Evolutionary conservation across 2,797 vertebrate genomes (phyloP).

Genomic region (Megalops cyprinoides): DNA sequence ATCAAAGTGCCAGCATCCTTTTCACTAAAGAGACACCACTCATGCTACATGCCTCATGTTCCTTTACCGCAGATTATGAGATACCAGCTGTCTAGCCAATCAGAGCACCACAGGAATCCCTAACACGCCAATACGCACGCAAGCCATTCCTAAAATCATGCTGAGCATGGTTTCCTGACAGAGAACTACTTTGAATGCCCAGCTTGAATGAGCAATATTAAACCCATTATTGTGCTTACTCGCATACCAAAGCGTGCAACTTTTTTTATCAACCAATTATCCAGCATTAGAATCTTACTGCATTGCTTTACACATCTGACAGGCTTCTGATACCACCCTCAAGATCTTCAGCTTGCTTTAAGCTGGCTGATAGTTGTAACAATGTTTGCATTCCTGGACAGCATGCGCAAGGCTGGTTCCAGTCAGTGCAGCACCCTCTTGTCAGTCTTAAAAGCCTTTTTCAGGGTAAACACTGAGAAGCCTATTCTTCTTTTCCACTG

Average conservation of each 20-base stretch:
- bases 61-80: not conserved
- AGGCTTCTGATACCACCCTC: not conserved
- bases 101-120: not conserved
- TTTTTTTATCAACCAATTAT: conserved; percentile 8
- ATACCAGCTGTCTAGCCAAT: not conserved
- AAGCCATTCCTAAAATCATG: not conserved
- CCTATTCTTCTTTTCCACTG: conserved; percentile 10
- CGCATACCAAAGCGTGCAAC: not conserved
- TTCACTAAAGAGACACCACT: conserved; percentile 16
- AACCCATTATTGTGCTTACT: not conserved
- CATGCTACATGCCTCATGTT: not conserved
- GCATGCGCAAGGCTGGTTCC: conserved; percentile 31
- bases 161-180: not conserved
- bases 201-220: conserved; percentile 5
- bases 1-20: conserved; percentile 30
- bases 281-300: not conserved
- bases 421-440: conserved; percentile 21
- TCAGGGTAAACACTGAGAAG: conserved; percentile 19
- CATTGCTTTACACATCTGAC: not conserved
- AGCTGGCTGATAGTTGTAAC: conserved; percentile 15
- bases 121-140: not conserved
- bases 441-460: conserved; percentile 26
- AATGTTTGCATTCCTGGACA: conserved; percentile 48
- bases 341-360: not conserved
- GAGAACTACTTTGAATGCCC: not conserved